Percentiles rank a stretch among this genome's conserved stretches.
phyloP scores from a whole-genome alignment of 2,888 invertebrate species.

The Anarsia innoxiella region DNA sequence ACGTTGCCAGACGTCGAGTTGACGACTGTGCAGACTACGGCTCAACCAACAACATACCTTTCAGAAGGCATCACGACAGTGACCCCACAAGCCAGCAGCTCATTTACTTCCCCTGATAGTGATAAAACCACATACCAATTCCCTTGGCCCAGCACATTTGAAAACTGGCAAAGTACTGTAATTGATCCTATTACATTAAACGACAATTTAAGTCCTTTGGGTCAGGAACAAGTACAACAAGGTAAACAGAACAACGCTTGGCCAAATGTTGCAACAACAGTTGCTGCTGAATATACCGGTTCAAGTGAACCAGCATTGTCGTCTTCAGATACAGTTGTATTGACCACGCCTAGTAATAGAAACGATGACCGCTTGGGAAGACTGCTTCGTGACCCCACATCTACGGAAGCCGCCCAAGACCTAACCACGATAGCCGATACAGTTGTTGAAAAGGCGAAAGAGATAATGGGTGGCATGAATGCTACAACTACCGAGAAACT shows the following conservation, averaged over 20 bases:
- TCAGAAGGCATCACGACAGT: slow-evolving; percentile 37
- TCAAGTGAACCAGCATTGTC: slow-evolving; percentile 47
- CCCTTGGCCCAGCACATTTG: slow-evolving; percentile 61
- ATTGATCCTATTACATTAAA: slow-evolving; percentile 84
- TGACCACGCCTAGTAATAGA: slow-evolving; percentile 35
- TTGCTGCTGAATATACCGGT: slow-evolving; percentile 36
- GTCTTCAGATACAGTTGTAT: slow-evolving; percentile 42
- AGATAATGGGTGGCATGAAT: slow-evolving; percentile 84
- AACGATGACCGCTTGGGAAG: slow-evolving; percentile 50
- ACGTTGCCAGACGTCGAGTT: slow-evolving; percentile 40
- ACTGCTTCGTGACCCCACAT: slow-evolving; percentile 45
- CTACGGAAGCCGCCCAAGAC: slow-evolving; percentile 73
- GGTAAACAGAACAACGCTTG: slow-evolving; percentile 41
- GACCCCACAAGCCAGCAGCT: slow-evolving; percentile 37
- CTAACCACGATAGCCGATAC: slow-evolving; percentile 79
- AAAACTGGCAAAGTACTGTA: slow-evolving; percentile 80
- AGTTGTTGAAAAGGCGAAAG: slow-evolving; percentile 81
- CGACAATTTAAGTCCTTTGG: slow-evolving; percentile 74
- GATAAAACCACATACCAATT: slow-evolving; percentile 65
- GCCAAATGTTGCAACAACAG: slow-evolving; percentile 41
- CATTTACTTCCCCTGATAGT: slow-evolving; percentile 56
- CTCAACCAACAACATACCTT: slow-evolving; percentile 38
- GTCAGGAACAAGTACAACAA: slow-evolving; percentile 34
- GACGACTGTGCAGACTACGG: slow-evolving; percentile 43
- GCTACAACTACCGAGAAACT: slow-evolving; percentile 83